A percentile compares a stretch with the other conserved stretches of the same genome.
Conservation (phyloP, 2,888 invertebrate genomes). For the Drosophila diplacantha region DNA sequence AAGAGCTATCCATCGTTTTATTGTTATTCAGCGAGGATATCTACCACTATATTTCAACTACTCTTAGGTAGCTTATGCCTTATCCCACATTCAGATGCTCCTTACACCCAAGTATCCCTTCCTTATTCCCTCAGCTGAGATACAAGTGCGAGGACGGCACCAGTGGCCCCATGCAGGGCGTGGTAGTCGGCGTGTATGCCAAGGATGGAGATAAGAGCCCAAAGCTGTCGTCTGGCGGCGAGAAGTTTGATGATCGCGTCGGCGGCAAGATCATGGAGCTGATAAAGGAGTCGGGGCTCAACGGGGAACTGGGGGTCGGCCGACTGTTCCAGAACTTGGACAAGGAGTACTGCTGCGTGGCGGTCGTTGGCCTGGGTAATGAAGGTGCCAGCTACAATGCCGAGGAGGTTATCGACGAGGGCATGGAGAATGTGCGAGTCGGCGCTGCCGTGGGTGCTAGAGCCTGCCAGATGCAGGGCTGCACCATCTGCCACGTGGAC, state of each 20-base stretch:
- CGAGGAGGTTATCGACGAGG: conserved; percentile 82
- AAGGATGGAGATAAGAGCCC: conserved; percentile 72
- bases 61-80: not conserved
- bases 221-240: conserved; percentile 76
- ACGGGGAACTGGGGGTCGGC: conserved; percentile 48
- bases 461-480: conserved; percentile 78
- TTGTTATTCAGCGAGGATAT: too few relatives aligned
- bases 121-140: conserved; percentile 3
- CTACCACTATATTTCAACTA: too few relatives aligned
- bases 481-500: conserved; percentile 80
- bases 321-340: conserved; percentile 52
- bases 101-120: not conserved
- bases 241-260: conserved; percentile 77
- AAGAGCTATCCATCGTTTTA: too few relatives aligned
- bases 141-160: conserved; percentile 46
- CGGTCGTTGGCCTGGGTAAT: conserved; percentile 83
- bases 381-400: conserved; percentile 80
- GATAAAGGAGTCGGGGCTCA: conserved; percentile 66
- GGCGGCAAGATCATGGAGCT: conserved; percentile 77
- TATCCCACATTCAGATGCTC: not conserved
- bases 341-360: conserved; percentile 76
- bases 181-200: conserved; percentile 79
- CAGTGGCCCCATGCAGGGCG: conserved; percentile 71
- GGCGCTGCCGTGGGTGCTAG: conserved; percentile 82
- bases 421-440: conserved; percentile 82